Percentiles rank a stretch among this genome's conserved stretches.
These are phyloP conservation scores for Himantopus leucocephalus DNA, from an alignment of 2,113 vertebrate species.

Conservation along the genomic window DNA sequence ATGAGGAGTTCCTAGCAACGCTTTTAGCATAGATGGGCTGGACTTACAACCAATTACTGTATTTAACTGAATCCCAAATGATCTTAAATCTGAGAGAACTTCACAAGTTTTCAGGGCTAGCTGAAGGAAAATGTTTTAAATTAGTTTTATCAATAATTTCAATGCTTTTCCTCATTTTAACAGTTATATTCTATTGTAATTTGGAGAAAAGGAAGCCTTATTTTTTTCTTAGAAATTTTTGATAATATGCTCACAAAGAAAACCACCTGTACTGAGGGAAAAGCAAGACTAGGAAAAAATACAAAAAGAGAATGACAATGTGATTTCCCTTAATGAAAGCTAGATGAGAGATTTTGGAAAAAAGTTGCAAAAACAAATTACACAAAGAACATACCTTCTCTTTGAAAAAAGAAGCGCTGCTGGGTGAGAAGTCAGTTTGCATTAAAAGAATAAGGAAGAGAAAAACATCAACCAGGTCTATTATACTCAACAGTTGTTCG, in stretches of 20 bases:
- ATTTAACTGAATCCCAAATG: conserved; percentile 29
- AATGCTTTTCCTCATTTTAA: neutral
- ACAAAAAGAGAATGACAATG: neutral
- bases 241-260: neutral
- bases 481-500: neutral
- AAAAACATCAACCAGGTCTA: neutral
- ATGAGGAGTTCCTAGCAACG: conserved; percentile 19
- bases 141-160: conserved; percentile 61
- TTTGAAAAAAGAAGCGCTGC: neutral
- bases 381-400: neutral
- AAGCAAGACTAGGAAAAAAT: neutral
- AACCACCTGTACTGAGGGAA: neutral
- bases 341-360: neutral
- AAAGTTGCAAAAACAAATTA: neutral
- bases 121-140: conserved; percentile 41
- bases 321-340: neutral
- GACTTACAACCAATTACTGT: conserved; percentile 38
- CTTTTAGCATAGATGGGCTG: neutral
- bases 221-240: neutral
- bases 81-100: conserved; percentile 7
- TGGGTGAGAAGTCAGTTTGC: neutral
- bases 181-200: neutral
- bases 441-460: neutral
- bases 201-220: neutral
- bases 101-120: conserved; percentile 4